Base-by-base conservation (phyloP, 1,140 invertebrate species). In the Drosophila persimilis region DNA sequence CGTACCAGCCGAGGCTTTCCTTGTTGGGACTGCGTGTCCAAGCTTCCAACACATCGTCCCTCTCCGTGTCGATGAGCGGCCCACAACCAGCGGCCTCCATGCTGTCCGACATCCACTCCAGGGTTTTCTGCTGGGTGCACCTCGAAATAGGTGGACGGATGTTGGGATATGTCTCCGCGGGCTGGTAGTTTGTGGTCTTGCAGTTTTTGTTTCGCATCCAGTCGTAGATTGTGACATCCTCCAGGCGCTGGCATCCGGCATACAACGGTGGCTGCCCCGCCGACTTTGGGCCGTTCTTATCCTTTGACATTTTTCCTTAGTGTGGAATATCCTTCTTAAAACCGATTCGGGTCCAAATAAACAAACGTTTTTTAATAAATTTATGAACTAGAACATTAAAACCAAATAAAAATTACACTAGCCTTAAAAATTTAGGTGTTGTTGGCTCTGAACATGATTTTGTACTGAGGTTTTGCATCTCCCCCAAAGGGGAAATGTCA, bases 151-250 rank as follows among this genome's bases (percentile, higher is more conserved):
- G 24, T 0, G 80, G 80, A 8, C 13, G 46, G 3, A 84, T 80
- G 26, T 6, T 73, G 0, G 72, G 76, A 65, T 80, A 84, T 0
- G 54, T 55, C 48, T 84, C 80, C 0, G 6, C 2, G 5, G 29
- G 13, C 15, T 44, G 46, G 8, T 66, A n/a, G 8, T 47, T 17
- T 6, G 15, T 51, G 1, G 44, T 35, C 20, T 76, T 85, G 50
- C 72, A 80, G 44, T 85, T 84, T 6, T 45, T 47, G 48, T 44
- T 48, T 1, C 76, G 80, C 51, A 76, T 69, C 15, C 83, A 47
- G 43, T 69, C 35, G 41, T 67, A 61, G 15, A 62, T 48, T 6
- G 41, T 45, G 0, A 57, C 45, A 0, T 58, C 15, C 7, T 44
- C 22, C 6, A 35, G 35, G 11, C 3, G 35, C 35, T 13, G 11